These are phyloP conservation scores for Lophochroa leadbeateri DNA, from an alignment of 2,113 vertebrate genomes.

Conservation along the genomic window DNA sequence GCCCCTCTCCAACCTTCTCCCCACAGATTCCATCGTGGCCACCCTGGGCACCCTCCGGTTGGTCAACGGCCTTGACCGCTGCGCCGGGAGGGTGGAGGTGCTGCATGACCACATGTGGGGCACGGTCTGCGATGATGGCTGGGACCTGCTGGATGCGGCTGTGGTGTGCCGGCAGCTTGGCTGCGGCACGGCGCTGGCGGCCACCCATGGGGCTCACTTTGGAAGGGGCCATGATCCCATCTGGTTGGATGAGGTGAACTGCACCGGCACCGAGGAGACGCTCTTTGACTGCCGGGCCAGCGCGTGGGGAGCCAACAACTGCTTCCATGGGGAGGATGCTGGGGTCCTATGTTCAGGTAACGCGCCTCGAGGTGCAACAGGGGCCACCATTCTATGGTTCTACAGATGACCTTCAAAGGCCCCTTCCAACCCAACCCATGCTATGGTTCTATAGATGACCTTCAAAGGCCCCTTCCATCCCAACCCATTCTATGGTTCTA, in stretches of 20 bases:
- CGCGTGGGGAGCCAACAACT: not conserved
- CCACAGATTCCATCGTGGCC: not conserved
- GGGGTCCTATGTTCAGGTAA: slow-evolving; percentile 57
- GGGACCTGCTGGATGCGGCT: not conserved
- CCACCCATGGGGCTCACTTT: not conserved
- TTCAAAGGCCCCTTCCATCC: too few species aligned
- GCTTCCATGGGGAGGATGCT: not conserved
- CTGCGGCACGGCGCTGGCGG: not conserved
- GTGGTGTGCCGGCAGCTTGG: slow-evolving; percentile 46
- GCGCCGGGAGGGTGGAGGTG: not conserved
- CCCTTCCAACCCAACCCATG: too few species aligned
- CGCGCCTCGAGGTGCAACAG: rapidly evolving
- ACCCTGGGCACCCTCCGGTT: not conserved
- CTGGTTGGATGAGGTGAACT: not conserved
- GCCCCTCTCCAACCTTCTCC: not conserved
- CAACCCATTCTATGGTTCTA: too few species aligned
- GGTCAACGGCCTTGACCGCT: not conserved
- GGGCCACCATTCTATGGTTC: too few species aligned
- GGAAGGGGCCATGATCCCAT: not conserved
- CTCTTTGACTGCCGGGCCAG: not conserved
- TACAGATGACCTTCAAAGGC: too few species aligned
- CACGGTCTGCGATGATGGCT: not conserved
- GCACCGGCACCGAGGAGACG: not conserved
- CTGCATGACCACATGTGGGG: not conserved
- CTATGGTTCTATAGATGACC: too few species aligned